Evolutionary conservation across 2,888 invertebrate genomes (phyloP).

Genomic region (Emmelina monodactyla): DNA sequence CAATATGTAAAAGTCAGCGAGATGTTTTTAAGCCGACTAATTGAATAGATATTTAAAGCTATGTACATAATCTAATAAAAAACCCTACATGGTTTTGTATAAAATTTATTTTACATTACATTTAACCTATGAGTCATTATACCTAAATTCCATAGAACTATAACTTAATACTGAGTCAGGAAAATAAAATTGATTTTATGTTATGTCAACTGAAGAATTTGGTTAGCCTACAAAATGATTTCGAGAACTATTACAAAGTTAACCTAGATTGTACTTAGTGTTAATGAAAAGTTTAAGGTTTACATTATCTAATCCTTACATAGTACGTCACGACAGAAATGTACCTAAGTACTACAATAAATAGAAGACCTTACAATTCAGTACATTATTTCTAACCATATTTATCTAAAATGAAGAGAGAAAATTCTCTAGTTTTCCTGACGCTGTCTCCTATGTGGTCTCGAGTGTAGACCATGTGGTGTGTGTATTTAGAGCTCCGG

Average conservation of each 20-base stretch:
- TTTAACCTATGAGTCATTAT: conserved; percentile 41
- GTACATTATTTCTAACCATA: conserved; percentile 45
- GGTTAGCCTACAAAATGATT: conserved; percentile 35
- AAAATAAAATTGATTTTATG: conserved; percentile 33
- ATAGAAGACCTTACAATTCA: conserved; percentile 61
- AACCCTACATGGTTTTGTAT: conserved; percentile 53
- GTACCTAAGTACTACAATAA: conserved; percentile 65
- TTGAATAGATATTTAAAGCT: too few species aligned
- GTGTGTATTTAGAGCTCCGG: conserved; percentile 64
- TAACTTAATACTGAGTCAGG: conserved; percentile 61
- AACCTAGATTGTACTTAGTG: conserved; percentile 60
- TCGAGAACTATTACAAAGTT: conserved; percentile 39
- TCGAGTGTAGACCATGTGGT: conserved; percentile 56
- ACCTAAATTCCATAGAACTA: conserved; percentile 39
- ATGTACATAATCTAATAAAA: conserved; percentile 60
- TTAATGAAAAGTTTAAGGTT: conserved; percentile 40
- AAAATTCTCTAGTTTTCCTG: conserved; percentile 44
- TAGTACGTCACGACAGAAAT: conserved; percentile 53
- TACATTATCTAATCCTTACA: conserved; percentile 52
- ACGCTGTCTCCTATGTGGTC: conserved; percentile 60
- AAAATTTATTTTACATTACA: conserved; percentile 51
- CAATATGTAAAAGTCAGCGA: too few species aligned
- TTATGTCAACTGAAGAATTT: conserved; percentile 38
- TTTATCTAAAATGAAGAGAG: conserved; percentile 42
- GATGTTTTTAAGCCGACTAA: too few species aligned